These are phyloP conservation scores for Drosophila neocordata DNA, from an alignment of 1,140 invertebrate species.

Conservation along the genomic window DNA sequence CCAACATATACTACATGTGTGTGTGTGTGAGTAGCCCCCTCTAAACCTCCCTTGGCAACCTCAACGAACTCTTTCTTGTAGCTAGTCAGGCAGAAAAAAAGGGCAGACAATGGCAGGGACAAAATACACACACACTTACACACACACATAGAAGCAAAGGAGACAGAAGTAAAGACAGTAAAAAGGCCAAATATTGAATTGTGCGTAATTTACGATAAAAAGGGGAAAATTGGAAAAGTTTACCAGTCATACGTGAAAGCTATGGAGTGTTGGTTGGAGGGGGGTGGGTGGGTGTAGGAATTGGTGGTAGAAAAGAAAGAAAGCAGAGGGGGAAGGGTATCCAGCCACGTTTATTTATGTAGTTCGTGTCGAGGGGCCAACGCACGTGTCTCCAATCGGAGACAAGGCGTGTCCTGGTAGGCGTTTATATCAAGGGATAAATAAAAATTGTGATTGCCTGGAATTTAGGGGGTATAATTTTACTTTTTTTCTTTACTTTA, in stretches of 20 bases:
- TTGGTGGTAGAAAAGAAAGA: too few species aligned
- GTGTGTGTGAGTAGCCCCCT: too few species aligned
- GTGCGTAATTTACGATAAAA: constrained; percentile 82
- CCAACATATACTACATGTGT: neutral
- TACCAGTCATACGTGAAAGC: constrained; percentile 41
- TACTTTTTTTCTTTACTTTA: neutral
- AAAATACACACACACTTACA: constrained; percentile 24
- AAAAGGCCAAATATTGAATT: constrained; percentile 81
- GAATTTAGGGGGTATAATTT: constrained; percentile 36
- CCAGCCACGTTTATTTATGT: constrained; percentile 69
- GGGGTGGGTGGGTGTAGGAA: too few species aligned
- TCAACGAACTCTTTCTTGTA: constrained; percentile 6
- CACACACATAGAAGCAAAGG: constrained; percentile 29
- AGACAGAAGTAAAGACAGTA: constrained; percentile 43
- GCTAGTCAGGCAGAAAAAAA: constrained; percentile 75
- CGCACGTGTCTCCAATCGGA: constrained; percentile 51
- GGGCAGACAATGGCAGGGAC: constrained; percentile 62
- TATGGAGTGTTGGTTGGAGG: neutral
- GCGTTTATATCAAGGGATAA: constrained; percentile 39
- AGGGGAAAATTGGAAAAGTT: constrained; percentile 82
- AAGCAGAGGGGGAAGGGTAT: constrained; percentile 21
- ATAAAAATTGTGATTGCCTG: constrained; percentile 79
- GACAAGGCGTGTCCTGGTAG: constrained; percentile 7
- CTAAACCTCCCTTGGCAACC: neutral
- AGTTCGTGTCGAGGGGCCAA: constrained; percentile 61